Conservation (phyloP, 2,113 vertebrate genomes). For the Apeltes quadracus region DNA sequence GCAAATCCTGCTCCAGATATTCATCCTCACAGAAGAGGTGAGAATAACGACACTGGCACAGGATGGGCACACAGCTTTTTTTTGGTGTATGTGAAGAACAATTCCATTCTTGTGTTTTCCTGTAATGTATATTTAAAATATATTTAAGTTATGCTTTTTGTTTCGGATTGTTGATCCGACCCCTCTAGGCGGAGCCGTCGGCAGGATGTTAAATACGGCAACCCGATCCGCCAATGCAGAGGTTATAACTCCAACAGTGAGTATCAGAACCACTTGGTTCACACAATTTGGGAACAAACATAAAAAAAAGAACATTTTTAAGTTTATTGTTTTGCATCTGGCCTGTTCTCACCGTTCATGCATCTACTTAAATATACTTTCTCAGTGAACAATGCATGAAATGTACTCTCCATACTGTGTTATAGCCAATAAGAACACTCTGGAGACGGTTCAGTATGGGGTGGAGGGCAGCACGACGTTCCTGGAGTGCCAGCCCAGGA, state of each 20-base stretch:
- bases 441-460: conserved; percentile 92
- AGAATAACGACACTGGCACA: conserved; percentile 9
- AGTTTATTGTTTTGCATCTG: too few relatives aligned
- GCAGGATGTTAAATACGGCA: conserved; percentile 87
- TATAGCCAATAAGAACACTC: conserved; percentile 90
- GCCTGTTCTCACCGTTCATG: background rate
- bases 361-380: background rate
- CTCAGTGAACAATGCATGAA: background rate
- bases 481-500: conserved; percentile 95
- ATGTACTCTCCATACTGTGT: conserved; percentile 2
- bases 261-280: conserved; percentile 15
- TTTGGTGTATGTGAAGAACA: background rate
- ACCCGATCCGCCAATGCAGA: conserved; percentile 86
- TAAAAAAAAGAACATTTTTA: background rate
- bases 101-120: background rate
- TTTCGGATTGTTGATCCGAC: conserved; percentile 51
- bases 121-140: background rate
- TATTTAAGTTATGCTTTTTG: conserved; percentile 37
- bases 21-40: conserved; percentile 96
- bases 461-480: conserved; percentile 96
- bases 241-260: conserved; percentile 87
- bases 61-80: background rate
- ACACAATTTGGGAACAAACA: background rate
- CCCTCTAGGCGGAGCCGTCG: conserved; percentile 82
- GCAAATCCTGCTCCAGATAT: conserved; percentile 95